Conservation (phyloP, 2,888 invertebrate species). For the Ommatoiulus sabulosus region DNA sequence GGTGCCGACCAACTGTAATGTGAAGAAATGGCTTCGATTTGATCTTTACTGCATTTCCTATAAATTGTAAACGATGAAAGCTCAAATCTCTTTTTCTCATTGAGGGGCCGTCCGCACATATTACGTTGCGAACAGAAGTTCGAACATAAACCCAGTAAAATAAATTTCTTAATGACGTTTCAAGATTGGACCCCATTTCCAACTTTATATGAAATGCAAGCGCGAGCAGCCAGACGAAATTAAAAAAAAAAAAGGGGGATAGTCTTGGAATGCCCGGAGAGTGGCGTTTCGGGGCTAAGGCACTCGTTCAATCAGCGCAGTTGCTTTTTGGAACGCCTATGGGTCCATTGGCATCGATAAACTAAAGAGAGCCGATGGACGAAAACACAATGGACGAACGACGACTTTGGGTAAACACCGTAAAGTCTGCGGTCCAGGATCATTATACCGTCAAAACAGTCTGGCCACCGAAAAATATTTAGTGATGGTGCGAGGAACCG, state of each 20-base stretch:
- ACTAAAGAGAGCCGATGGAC: neutral
- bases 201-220: slow-evolving; percentile 31
- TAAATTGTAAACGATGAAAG: slow-evolving; percentile 43
- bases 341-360: neutral
- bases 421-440: neutral
- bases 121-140: slow-evolving; percentile 26
- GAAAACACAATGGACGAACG: neutral
- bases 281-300: neutral
- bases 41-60: slow-evolving; percentile 43
- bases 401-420: neutral
- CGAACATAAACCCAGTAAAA: slow-evolving; percentile 40
- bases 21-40: slow-evolving; percentile 43
- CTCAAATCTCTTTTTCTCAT: slow-evolving; percentile 39
- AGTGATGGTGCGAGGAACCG: neutral
- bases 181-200: slow-evolving; percentile 43
- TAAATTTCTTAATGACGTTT: slow-evolving; percentile 43
- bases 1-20: slow-evolving; percentile 19
- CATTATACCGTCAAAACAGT: neutral
- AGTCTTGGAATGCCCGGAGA: neutral
- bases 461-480: neutral
- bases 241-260: neutral
- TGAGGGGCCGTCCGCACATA: slow-evolving; percentile 34
- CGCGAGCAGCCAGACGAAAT: neutral
- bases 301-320: neutral
- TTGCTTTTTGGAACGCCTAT: neutral